phyloP scores from a whole-genome alignment of 2,888 invertebrate species.

The Bhutanitis thaidina region DNA sequence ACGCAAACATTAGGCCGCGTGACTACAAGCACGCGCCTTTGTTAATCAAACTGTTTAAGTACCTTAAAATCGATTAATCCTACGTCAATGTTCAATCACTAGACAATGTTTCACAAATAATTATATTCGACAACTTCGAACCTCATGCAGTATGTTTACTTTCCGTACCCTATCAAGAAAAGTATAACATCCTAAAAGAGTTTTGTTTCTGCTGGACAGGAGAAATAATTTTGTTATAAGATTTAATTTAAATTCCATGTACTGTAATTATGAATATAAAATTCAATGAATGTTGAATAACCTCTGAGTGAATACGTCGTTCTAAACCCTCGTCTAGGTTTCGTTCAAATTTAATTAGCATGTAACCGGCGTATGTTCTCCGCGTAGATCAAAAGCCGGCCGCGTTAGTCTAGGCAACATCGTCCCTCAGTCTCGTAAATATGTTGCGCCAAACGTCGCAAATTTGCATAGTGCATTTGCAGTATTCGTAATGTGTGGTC shows the following conservation, averaged over 20 bases:
- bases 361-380: not conserved
- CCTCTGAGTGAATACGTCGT: not conserved
- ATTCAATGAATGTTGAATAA: too few relatives aligned
- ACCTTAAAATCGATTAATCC: constrained; percentile 7
- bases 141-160: too few relatives aligned
- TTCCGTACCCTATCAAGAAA: too few relatives aligned
- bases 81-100: not conserved
- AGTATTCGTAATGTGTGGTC: constrained; percentile 35
- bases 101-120: too few relatives aligned
- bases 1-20: constrained; percentile 16
- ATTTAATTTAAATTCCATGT: too few relatives aligned
- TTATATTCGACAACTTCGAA: too few relatives aligned
- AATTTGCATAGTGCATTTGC: constrained; percentile 44
- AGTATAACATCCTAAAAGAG: too few relatives aligned
- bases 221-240: too few relatives aligned
- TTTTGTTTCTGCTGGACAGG: too few relatives aligned
- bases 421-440: constrained; percentile 22
- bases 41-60: constrained; percentile 4
- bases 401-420: constrained; percentile 14
- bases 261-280: too few relatives aligned
- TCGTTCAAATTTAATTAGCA: constrained; percentile 1
- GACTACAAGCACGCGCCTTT: constrained; percentile 18
- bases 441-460: constrained; percentile 39
- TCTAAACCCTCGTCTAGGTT: not conserved
- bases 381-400: constrained; percentile 16